A percentile compares a stretch with the other conserved stretches of the same genome.
Evolutionary conservation across 2,888 invertebrate species (phyloP).

Genomic region (Minunthozetes semirufus): DNA sequence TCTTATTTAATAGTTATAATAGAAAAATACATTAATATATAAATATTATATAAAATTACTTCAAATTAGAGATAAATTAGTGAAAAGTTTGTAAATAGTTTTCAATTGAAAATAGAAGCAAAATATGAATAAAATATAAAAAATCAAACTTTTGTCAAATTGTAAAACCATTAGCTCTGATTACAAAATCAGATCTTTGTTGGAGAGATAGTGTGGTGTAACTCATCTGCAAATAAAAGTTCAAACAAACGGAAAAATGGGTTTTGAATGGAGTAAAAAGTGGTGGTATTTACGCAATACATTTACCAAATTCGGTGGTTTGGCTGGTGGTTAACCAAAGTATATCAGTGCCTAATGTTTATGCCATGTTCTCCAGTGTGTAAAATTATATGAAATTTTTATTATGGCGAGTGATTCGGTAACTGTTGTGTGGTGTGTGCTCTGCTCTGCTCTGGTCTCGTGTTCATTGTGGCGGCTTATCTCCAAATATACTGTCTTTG

Average conservation of each 20-base stretch:
- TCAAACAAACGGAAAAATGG: conserved; percentile 22
- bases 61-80: background rate
- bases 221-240: conserved; percentile 6
- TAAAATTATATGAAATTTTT: conserved; percentile 26
- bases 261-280: background rate
- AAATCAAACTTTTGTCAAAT: background rate
- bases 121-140: too few species aligned
- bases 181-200: background rate
- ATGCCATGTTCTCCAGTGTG: background rate
- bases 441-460: background rate
- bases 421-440: background rate
- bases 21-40: background rate
- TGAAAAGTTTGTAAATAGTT: background rate
- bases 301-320: background rate
- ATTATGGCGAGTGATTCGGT: conserved; percentile 20
- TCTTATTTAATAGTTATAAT: conserved; percentile 19
- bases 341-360: background rate
- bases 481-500: background rate
- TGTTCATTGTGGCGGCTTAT: conserved; percentile 30
- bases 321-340: background rate
- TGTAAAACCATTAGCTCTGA: background rate
- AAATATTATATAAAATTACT: background rate
- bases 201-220: background rate
- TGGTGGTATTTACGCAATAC: background rate
- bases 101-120: background rate